Conservation (phyloP, 2,888 invertebrate genomes). For the Acleris holmiana region DNA sequence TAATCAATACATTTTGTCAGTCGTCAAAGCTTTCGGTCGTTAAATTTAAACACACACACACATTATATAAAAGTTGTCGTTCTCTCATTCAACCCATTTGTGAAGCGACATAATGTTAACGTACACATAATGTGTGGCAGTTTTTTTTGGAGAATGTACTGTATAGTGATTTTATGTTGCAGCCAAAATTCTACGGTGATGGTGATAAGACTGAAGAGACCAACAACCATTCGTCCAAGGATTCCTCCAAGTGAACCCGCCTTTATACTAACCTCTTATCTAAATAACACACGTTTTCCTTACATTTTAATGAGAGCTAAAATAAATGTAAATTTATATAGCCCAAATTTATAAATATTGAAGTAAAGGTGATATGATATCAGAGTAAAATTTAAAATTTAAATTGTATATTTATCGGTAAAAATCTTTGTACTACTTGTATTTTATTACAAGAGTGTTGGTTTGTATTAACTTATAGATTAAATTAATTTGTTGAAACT, state of each 20-base stretch:
- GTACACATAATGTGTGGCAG: too few relatives aligned
- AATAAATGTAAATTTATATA: too few relatives aligned
- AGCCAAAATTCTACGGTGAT: slow-evolving; percentile 88
- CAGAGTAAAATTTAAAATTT: slow-evolving; percentile 15
- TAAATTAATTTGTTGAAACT: too few relatives aligned
- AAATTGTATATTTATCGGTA: slow-evolving; percentile 1
- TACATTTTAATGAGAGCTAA: neutral
- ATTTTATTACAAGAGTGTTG: too few relatives aligned
- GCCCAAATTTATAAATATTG: neutral
- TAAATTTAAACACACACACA: too few relatives aligned
- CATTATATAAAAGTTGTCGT: too few relatives aligned
- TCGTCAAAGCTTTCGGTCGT: too few relatives aligned
- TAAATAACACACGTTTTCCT: slow-evolving; percentile 11
- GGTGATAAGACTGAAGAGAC: slow-evolving; percentile 86
- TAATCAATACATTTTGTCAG: too few relatives aligned
- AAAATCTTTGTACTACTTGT: neutral
- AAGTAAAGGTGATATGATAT: slow-evolving; percentile 4
- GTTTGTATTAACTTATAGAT: too few relatives aligned
- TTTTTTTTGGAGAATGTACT: neutral
- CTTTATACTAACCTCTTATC: slow-evolving; percentile 13
- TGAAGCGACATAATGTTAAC: too few relatives aligned
- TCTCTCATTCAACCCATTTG: too few relatives aligned
- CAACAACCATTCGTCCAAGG: slow-evolving; percentile 83
- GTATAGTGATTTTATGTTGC: slow-evolving; percentile 51
- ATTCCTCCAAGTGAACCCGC: slow-evolving; percentile 66